Base-by-base conservation (phyloP, 2,888 invertebrate genomes). In the Volucella zonaria region DNA sequence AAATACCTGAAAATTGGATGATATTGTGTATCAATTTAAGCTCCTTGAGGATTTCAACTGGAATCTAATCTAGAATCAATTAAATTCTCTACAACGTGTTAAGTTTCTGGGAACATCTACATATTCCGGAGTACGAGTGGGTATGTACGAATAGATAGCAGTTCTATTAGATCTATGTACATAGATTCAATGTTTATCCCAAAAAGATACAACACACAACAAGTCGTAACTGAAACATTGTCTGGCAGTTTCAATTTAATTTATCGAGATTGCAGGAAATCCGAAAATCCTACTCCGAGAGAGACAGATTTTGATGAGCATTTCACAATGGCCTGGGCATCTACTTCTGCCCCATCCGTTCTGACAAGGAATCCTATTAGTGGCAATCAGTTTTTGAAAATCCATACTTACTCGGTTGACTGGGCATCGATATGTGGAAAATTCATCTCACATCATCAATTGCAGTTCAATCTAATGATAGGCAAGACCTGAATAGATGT, bases 301-400 rank as follows among this genome's bases (percentile, higher is more conserved):
- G 45, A 23, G 6, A 0, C 6, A 0, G 59, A 49, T 70, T 70
- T 38, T 14, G 38, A 59, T 38, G 43, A 66, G 14, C 42, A 40
- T 59, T 75, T 56, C 64, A 54, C 40, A 58, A 58, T 14, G 9
- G 14, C 11, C 1, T 4, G 38, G 14, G 15, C 11, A 52, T 2
- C 6, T 31, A 31, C 1, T 1, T 31, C 1, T 2, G 18, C 9
- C 42, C 18, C 18, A 49, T 49, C 31, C 54, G 6, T 49, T 47
- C 15, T 15, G 43, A 43, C 23, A 9, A n/a, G 38, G 14, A 15
- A 58, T 51, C 59, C 23, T 58, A 76, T 67, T 67, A 51, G 52
- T 51, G 51, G 76, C 43, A 45, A 59, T 59, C 51, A 59, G 45
- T 67, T 76, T 76, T 67, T 12, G 62, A 54, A 64, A 64, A 64